Percentiles rank a stretch among this genome's conserved stretches.
Conservation (phyloP, 2,113 vertebrate species). For the Myotis brandtii region DNA sequence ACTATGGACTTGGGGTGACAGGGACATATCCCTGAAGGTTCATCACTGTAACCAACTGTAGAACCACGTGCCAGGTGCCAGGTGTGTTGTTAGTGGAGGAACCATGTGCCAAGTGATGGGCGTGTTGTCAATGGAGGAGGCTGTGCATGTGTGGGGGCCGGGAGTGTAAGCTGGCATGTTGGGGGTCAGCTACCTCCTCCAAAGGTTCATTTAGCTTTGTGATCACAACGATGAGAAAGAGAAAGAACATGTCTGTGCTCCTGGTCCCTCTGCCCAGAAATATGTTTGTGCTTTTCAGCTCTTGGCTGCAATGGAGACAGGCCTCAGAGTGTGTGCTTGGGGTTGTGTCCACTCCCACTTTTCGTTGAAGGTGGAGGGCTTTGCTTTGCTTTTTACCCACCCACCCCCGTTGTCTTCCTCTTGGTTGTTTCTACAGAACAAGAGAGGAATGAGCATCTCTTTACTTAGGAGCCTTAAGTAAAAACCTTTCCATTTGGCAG, state of each 20-base stretch:
- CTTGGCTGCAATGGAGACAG: not conserved
- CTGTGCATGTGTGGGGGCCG: fast-evolving
- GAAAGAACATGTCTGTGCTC: not conserved
- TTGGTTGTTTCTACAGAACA: not conserved
- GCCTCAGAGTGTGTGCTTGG: not conserved
- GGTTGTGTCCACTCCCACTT: not conserved
- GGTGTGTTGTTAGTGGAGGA: no score
- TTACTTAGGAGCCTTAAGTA: not conserved
- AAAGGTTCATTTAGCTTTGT: not conserved
- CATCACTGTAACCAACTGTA: not conserved
- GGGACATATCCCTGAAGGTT: fast-evolving
- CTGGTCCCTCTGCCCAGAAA: no score
- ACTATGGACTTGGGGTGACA: not conserved
- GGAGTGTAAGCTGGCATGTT: fast-evolving
- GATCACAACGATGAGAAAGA: not conserved
- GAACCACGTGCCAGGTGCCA: not conserved
- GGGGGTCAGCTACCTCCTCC: not conserved
- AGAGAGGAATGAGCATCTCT: not conserved
- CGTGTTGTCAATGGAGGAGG: not conserved
- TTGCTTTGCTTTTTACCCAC: not conserved
- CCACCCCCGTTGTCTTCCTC: not conserved
- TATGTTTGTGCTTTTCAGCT: not conserved
- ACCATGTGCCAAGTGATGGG: no score
- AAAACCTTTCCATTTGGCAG: not conserved
- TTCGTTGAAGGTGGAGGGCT: not conserved